Base-by-base conservation (phyloP, 1,140 invertebrate species). In the Hermetia illucens region DNA sequence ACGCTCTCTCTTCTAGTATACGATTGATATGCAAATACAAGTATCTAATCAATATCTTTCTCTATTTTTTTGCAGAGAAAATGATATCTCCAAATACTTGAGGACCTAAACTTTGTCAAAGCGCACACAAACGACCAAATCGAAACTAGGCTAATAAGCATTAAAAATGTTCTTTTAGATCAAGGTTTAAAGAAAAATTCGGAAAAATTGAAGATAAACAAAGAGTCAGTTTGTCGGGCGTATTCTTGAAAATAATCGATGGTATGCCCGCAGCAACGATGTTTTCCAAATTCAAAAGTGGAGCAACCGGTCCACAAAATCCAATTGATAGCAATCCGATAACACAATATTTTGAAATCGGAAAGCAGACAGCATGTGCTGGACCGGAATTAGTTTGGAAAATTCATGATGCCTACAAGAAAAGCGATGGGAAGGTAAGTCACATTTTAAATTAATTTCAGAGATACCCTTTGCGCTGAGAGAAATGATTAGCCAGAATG, bases 351-450 rank as follows among this genome's bases (percentile, higher is more conserved):
- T 95, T 85, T 63, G 84, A 91, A 42, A 75, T 93, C 36, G 83
- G 87, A n/a, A 82, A 84, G 49, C 81, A 86, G 53, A 70, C 77
- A 32, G 86, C 82, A 16, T 88, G 78, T 36, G 88, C 87, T 15
- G 92, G 92, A 0, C 89, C 89, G 1, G 88, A 92, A 52, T 73
- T 88, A 40, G 75, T 88, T 5, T 97, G 92, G 92, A 82, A 80
- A 50, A 84, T 95, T 40, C 82, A 90, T 53, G 89, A 96, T 47
- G 90, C 81, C 1, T 82, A 81, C 50, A 64, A 86, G 39, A 90
- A 89, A 58, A 81, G 75, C 33, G 91, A 95, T 51, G 79, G 82
- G 45, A 90, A 89, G 82, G 91, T 95, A 64, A 72, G 72, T 63
- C 37, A 22, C 17, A 3, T 38, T 31, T 8, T 20, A 16, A 2